Conservation (phyloP, 2,888 invertebrate genomes). For the Drosophila siamana region DNA sequence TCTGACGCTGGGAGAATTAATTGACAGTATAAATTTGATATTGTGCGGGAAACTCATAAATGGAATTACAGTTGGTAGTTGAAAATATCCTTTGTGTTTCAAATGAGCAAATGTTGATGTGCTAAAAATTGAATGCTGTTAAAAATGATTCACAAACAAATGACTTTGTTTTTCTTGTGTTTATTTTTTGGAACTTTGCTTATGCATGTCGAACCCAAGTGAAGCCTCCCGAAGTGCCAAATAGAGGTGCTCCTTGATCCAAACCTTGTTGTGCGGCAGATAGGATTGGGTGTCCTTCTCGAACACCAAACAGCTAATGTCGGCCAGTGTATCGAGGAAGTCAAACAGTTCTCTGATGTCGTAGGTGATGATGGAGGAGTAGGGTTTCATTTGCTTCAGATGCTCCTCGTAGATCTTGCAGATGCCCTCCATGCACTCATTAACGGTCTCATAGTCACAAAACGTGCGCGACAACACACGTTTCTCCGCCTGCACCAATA, state of each 20-base stretch:
- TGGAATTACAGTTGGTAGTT: no score
- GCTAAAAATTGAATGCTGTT: no score
- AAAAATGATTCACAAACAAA: no score
- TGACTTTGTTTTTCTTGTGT: no score
- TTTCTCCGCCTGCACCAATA: slow-evolving; percentile 96
- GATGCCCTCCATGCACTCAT: slow-evolving; percentile 99
- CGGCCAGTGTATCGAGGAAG: slow-evolving; percentile 97
- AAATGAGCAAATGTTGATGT: no score
- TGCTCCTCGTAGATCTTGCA: slow-evolving; percentile 99
- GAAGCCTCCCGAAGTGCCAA: background rate
- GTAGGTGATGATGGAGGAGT: slow-evolving; percentile 97
- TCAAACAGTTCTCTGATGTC: slow-evolving; percentile 99
- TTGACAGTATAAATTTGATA: background rate
- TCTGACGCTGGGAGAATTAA: background rate
- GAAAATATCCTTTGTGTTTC: no score
- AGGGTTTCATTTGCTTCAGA: slow-evolving; percentile 89
- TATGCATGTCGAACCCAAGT: no score
- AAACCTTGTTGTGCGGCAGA: slow-evolving; percentile 99
- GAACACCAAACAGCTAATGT: slow-evolving; percentile 97
- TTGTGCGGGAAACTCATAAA: no score
- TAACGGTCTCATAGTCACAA: slow-evolving; percentile 98
- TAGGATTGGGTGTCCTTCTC: slow-evolving; percentile 98
- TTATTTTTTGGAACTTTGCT: no score
- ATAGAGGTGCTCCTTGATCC: slow-evolving; percentile 93
- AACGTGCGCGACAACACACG: slow-evolving; percentile 98